These are phyloP conservation scores for Motacilla alba DNA, from an alignment of 2,113 vertebrate species.

Conservation along the genomic window DNA sequence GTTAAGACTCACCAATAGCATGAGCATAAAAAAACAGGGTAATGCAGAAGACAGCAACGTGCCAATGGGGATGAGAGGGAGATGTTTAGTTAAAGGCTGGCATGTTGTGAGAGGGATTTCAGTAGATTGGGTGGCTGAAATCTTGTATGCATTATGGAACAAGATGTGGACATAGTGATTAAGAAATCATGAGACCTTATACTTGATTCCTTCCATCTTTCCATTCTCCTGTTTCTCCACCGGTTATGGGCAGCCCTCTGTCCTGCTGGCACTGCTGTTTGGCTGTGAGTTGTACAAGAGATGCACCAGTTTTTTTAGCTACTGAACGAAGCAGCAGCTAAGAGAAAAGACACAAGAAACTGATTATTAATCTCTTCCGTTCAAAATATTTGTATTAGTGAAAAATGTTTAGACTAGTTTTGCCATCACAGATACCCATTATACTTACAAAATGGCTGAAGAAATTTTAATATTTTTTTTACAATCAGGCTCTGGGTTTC, in stretches of 20 bases:
- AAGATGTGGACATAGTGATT: conserved; percentile 31
- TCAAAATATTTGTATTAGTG: neutral
- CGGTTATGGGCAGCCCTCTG: neutral
- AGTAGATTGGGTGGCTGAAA: conserved; percentile 30
- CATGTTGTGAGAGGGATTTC: neutral
- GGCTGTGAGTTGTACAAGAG: neutral
- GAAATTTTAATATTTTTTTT: neutral
- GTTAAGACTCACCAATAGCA: neutral
- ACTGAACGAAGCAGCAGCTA: neutral
- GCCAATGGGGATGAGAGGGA: neutral
- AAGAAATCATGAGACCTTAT: conserved; percentile 54
- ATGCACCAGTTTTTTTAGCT: neutral
- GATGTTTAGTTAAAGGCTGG: neutral
- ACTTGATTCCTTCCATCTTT: conserved; percentile 46
- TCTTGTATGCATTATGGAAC: conserved; percentile 49
- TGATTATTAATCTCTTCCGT: neutral
- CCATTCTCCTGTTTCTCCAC: conserved; percentile 55
- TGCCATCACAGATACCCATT: neutral
- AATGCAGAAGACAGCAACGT: neutral
- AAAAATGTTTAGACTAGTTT: neutral
- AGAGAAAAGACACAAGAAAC: neutral
- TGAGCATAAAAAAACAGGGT: neutral
- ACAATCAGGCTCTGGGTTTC: neutral
- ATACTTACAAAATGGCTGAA: neutral
- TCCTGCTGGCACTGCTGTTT: neutral